phyloP scores from a whole-genome alignment of 2,113 vertebrate genomes.

The Rhynchomys soricoides region DNA sequence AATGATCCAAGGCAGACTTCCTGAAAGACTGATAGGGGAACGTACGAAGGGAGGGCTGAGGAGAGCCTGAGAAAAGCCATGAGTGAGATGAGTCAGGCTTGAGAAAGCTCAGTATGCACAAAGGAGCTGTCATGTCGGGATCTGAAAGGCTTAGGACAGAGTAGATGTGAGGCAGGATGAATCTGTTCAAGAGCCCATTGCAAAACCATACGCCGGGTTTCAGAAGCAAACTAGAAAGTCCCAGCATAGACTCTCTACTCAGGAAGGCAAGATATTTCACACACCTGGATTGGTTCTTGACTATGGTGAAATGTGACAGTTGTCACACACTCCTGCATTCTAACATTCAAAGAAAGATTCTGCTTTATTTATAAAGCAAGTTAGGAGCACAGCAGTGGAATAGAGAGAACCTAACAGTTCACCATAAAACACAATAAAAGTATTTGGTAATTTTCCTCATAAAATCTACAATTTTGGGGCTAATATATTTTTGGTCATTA shows the following conservation, averaged over 20 bases:
- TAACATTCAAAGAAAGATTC: not conserved
- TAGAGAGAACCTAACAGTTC: not conserved
- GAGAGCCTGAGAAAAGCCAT: not conserved
- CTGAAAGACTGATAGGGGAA: not conserved
- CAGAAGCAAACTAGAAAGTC: not conserved
- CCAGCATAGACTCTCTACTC: not conserved
- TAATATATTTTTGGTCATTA: not conserved
- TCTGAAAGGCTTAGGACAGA: not conserved
- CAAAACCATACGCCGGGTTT: not conserved
- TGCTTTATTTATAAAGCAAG: conserved; percentile 2
- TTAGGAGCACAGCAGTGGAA: not conserved
- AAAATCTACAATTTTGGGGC: conserved; percentile 6
- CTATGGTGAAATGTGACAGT: too few species aligned
- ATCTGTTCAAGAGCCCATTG: not conserved
- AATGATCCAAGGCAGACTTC: not conserved
- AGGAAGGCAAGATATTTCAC: not conserved
- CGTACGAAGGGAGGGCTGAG: not conserved
- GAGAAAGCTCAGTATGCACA: not conserved
- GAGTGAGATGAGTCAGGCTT: not conserved
- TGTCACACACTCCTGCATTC: too few species aligned
- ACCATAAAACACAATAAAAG: not conserved
- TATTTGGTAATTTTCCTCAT: conserved; percentile 14
- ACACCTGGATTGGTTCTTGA: not conserved
- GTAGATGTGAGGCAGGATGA: not conserved
- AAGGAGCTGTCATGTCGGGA: not conserved